Percentiles rank a stretch among this genome's conserved stretches.
Evolutionary conservation across 2,888 invertebrate species (phyloP).

Genomic region (Aphodius granarius): DNA sequence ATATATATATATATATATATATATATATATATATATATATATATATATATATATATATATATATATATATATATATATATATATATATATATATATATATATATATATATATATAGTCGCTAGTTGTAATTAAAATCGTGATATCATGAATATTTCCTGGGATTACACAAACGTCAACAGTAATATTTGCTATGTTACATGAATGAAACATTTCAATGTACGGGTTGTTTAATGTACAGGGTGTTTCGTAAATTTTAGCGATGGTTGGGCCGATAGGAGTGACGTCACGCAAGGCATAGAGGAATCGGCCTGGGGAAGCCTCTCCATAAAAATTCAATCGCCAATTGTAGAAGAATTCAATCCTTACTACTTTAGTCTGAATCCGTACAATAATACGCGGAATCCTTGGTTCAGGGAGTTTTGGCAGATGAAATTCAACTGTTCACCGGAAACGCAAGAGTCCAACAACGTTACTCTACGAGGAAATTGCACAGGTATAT

Average conservation of each 20-base stretch:
- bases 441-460: constrained; percentile 49
- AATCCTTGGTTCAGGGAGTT: constrained; percentile 79
- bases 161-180: neutral
- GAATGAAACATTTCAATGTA: neutral
- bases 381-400: constrained; percentile 63
- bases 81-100: neutral
- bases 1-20: neutral
- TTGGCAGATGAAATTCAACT: constrained; percentile 74
- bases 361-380: constrained; percentile 67
- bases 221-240: neutral
- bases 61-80: neutral
- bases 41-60: neutral
- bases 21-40: neutral
- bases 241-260: constrained; percentile 54
- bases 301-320: constrained; percentile 67
- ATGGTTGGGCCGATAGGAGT: constrained; percentile 75
- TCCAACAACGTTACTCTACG: neutral
- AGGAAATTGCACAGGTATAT: constrained; percentile 12
- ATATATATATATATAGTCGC: neutral
- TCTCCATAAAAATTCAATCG: constrained; percentile 76
- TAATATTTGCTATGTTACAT: neutral
- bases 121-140: neutral
- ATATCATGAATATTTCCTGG: neutral
- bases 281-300: constrained; percentile 73
- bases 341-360: constrained; percentile 68